Conservation (phyloP, 2,888 invertebrate genomes). For the Cheilosia vulpina region DNA sequence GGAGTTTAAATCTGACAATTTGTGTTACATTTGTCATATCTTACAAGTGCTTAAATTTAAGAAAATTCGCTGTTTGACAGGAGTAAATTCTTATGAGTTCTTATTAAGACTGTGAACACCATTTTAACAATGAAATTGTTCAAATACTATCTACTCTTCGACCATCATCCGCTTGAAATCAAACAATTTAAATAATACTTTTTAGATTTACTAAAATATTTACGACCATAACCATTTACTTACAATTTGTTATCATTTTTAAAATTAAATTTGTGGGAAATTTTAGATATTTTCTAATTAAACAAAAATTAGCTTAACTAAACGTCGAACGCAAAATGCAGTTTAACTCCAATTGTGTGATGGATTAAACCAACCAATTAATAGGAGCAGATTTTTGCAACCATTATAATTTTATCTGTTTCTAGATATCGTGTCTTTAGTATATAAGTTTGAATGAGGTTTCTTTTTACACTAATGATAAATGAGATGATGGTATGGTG, state of each 20-base stretch:
- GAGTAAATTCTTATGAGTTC: too few relatives aligned
- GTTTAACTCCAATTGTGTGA: neutral
- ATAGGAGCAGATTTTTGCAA: slow-evolving; percentile 14
- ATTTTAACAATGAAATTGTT: too few relatives aligned
- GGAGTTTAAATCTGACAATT: too few relatives aligned
- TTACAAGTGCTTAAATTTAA: too few relatives aligned
- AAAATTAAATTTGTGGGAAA: slow-evolving; percentile 60
- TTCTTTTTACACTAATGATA: slow-evolving; percentile 21
- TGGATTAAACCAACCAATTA: neutral
- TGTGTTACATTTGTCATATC: too few relatives aligned
- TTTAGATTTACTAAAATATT: neutral
- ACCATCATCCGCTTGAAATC: slow-evolving; percentile 13
- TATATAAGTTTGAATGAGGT: neutral
- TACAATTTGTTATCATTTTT: neutral
- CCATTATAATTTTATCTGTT: neutral
- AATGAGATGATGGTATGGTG: slow-evolving; percentile 46
- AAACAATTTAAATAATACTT: neutral
- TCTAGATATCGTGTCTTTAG: slow-evolving; percentile 1
- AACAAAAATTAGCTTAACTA: slow-evolving; percentile 7
- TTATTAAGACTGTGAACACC: too few relatives aligned
- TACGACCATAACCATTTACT: slow-evolving; percentile 4
- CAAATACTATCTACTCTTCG: too few relatives aligned
- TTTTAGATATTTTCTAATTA: slow-evolving; percentile 48
- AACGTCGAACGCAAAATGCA: neutral
- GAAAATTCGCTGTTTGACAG: too few relatives aligned